Percentiles rank a stretch among this genome's conserved stretches.
phyloP scores from a whole-genome alignment of 2,888 invertebrate species.

The Apotomis capreana region DNA sequence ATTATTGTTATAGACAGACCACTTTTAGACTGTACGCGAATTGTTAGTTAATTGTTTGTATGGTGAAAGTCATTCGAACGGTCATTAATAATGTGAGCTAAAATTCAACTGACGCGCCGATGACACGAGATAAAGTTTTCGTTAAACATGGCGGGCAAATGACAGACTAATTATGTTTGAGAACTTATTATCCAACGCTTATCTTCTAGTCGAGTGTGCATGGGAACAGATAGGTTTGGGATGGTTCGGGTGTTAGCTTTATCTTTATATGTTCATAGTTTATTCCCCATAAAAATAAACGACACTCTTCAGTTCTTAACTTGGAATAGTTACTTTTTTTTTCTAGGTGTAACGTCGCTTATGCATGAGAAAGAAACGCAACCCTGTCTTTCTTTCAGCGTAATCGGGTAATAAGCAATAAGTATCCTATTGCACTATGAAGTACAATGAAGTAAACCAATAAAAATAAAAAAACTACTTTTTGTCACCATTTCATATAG shows the following conservation, averaged over 20 bases:
- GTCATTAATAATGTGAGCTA: slow-evolving; percentile 58
- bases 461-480: too few relatives aligned
- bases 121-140: slow-evolving; percentile 58
- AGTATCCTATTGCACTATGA: too few relatives aligned
- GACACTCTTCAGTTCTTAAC: too few relatives aligned
- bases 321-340: too few relatives aligned
- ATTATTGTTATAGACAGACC: too few relatives aligned
- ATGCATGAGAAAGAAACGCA: too few relatives aligned
- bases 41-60: slow-evolving; percentile 65
- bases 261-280: background rate
- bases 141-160: slow-evolving; percentile 50
- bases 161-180: slow-evolving; percentile 65
- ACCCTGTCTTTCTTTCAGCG: too few relatives aligned
- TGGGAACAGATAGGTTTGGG: slow-evolving; percentile 24
- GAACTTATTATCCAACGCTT: slow-evolving; percentile 37
- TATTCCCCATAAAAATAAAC: background rate
- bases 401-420: too few relatives aligned
- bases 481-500: too few relatives aligned
- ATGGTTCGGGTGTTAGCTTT: slow-evolving; percentile 6
- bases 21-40: slow-evolving; percentile 7
- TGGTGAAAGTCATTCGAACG: slow-evolving; percentile 61
- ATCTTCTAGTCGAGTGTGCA: slow-evolving; percentile 34
- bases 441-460: too few relatives aligned
- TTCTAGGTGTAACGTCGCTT: too few relatives aligned
- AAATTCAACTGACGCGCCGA: slow-evolving; percentile 55